Percentiles rank a stretch among this genome's conserved stretches.
Evolutionary conservation across 1,140 invertebrate species (phyloP).

Genomic region (Arion vulgaris): DNA sequence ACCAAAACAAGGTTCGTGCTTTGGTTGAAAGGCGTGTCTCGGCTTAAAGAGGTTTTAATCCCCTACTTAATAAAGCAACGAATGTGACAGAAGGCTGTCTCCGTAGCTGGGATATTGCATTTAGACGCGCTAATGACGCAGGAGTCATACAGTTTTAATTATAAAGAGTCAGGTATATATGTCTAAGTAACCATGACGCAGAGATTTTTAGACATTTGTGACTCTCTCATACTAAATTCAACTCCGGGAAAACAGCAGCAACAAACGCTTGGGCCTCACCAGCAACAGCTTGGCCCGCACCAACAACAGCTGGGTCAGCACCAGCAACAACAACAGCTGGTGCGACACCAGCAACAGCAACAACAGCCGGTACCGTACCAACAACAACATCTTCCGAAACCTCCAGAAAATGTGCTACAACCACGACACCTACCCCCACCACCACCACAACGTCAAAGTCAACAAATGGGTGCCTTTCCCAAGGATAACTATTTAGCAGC

Average conservation of each 20-base stretch:
- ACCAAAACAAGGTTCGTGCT: no score
- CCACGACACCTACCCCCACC: neutral
- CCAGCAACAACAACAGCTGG: no score
- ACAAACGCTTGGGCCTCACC: neutral
- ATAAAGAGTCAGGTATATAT: no score
- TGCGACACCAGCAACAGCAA: neutral
- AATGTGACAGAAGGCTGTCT: no score
- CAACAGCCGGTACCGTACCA: neutral
- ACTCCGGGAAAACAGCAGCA: neutral
- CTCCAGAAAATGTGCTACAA: neutral
- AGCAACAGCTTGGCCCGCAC: neutral
- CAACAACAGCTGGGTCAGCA: no score
- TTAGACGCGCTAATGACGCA: no score
- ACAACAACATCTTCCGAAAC: neutral
- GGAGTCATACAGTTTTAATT: no score
- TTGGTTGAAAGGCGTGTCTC: no score
- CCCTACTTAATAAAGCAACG: no score
- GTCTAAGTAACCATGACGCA: slow-evolving; percentile 12
- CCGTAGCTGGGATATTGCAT: no score
- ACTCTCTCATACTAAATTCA: slow-evolving; percentile 13
- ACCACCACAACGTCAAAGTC: slow-evolving; percentile 16
- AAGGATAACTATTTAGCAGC: neutral
- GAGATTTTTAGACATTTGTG: slow-evolving; percentile 11
- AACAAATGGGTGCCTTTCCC: neutral
- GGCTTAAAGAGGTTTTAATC: no score